phyloP scores from a whole-genome alignment of 35 echinoderm and acorn worm genomes.

The Ophiothrix spiculata region DNA sequence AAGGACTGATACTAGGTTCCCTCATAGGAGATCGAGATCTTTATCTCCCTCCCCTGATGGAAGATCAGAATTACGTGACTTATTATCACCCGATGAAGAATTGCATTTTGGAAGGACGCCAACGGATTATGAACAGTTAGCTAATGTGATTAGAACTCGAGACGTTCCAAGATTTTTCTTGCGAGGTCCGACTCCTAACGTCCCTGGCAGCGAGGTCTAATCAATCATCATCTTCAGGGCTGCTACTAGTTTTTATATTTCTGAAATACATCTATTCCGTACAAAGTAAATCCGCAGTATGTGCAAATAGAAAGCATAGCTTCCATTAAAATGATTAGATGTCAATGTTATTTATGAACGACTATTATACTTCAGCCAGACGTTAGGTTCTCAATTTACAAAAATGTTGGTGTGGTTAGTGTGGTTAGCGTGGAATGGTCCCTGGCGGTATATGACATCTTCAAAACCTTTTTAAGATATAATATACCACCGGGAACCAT shows the following conservation, averaged over 20 bases:
- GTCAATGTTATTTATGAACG: too few species aligned
- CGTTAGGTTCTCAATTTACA: too few species aligned
- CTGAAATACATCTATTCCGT: neutral
- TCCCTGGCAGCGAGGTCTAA: neutral
- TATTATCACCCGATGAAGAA: neutral
- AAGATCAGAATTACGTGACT: neutral
- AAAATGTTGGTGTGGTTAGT: too few species aligned
- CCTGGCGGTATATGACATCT: too few species aligned
- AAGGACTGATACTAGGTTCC: neutral
- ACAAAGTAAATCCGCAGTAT: too few species aligned
- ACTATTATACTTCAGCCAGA: too few species aligned
- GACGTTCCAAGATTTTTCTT: neutral
- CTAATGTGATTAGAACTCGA: neutral
- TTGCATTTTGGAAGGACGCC: neutral
- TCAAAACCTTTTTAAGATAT: too few species aligned
- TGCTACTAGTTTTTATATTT: neutral
- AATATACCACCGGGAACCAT: too few species aligned
- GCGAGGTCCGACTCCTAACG: neutral
- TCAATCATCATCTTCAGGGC: neutral
- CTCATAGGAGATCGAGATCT: neutral
- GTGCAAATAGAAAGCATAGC: too few species aligned
- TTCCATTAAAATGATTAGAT: too few species aligned
- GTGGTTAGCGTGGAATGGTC: too few species aligned
- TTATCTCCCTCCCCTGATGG: neutral
- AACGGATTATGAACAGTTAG: neutral